Base-by-base conservation (phyloP, 2,797 vertebrate species). In the Anisognathus igniventris region DNA sequence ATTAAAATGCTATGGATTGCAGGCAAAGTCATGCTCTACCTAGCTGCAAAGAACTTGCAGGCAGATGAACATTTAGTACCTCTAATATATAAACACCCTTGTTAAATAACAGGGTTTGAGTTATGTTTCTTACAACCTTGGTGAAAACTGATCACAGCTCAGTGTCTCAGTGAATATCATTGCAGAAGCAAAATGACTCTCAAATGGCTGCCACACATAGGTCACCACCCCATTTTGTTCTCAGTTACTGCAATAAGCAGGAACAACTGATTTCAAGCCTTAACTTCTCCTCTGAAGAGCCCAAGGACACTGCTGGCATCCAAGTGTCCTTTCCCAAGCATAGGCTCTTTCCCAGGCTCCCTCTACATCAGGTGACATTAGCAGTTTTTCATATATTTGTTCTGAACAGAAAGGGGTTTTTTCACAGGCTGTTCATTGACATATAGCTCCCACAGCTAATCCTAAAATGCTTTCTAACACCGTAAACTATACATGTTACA, bases 371-470 rank as follows among this genome's bases (percentile, higher is more conserved):
- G 79, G 66, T 61, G 74, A 88, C 66, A 48, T 77, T 42, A 89
- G 70, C 68, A 50, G 39, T 78, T 90, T 62, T 76, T 44, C 33
- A 15, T 70, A 25, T 3, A 86, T 66, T 54, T 81, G 27, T 88
- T 75, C 73, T 88, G 66, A 90, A 91, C 72, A 28, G 40, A 75
- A 71, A 14, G 8, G 15, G 15, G 0, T 31, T 16, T 86, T 86
- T 95, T 56, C 75, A 72, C 65, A 86, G 65, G 37, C 42, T 77
- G 12, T 83, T 93, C 84, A 56, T 28, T 92, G 78, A 91, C 67
- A 50, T 91, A 88, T 73, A 78, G 76, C 47, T 96, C 91, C 85
- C 87, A 88, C 58, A 86, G 82, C 73, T 96, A 93, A 84, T 95
- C 76, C 70, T 93, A 70, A 96, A 92, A 62, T 81, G 79, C 73